phyloP scores from a whole-genome alignment of 2,113 vertebrate genomes.

The Castor canadensis region DNA sequence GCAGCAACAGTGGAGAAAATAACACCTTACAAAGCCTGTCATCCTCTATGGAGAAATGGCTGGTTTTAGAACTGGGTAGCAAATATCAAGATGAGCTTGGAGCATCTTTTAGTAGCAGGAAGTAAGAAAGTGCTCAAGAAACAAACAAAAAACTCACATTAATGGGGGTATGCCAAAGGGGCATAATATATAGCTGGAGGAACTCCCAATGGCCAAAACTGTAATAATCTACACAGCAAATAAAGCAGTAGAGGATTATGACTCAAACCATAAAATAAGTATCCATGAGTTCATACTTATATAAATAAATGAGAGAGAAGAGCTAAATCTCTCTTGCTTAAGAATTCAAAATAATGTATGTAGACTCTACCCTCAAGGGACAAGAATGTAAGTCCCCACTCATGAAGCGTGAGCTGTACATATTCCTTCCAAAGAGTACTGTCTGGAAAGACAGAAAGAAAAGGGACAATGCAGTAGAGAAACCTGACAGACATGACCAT shows the following conservation, averaged over 20 bases:
- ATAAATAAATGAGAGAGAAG: neutral
- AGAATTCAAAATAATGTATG: neutral
- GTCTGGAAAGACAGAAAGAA: neutral
- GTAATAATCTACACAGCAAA: neutral
- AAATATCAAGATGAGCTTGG: neutral
- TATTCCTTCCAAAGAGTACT: neutral
- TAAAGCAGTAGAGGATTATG: neutral
- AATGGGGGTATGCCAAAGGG: neutral
- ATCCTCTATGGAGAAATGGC: neutral
- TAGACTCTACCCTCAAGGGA: neutral
- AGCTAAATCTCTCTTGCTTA: neutral
- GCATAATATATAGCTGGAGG: neutral
- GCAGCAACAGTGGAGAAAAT: neutral
- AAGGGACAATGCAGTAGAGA: no score
- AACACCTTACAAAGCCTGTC: neutral
- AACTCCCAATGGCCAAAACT: neutral
- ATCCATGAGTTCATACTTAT: no score
- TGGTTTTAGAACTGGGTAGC: neutral
- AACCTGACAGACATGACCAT: no score
- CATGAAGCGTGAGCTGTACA: neutral
- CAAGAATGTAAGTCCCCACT: neutral
- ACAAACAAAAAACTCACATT: neutral
- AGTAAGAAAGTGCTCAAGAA: neutral
- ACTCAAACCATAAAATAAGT: neutral
- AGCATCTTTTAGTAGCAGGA: neutral